Evolutionary conservation across 1,140 invertebrate genomes (phyloP), one percentile per base, ranked within the genome.

Genomic region (Charaxes varanes): DNA sequence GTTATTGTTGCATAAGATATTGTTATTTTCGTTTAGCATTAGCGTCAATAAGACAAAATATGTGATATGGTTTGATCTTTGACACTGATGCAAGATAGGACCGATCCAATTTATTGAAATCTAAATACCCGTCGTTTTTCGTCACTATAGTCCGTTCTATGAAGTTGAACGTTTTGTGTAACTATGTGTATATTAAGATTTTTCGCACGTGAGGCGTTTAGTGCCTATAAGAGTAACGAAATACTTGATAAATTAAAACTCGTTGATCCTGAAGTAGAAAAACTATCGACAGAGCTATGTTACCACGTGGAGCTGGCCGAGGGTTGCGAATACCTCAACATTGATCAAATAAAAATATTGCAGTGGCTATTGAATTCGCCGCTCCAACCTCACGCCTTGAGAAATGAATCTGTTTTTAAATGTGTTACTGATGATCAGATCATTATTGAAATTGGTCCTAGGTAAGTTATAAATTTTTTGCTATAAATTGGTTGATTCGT

Each of bases 391-490:
- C 54, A 86, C 33, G 76, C 84, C 10, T 67, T 90, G 33, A 82
- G 80, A 4, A 85, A 78, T 41, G 60, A 81, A 50, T 63, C 85
- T 5, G 64, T 71, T 7, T 74, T 82, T 11, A 82, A 85, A 21
- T 53, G 62, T 35, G 48, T 74, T 7, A 36, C 63, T 23, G 40
- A 59, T 19, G 61, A 86, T 50, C 74, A 84, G 34, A 50, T 87
- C 2, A 40, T 93, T 13, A 88, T 94, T 54, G 93, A 95, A 88
- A 92, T 94, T 71, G 93, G 93, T 14, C 93, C 93, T 19, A 90
- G 91, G 86, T 92, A 87, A 63, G 34, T 45, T 16, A 26, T 17
- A 37, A 18, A 10, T 41, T 34, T 40, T 30, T 41, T 16, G 13
- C 3, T 16, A 19, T 21, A 11, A 4, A 6, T 37, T 37, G 8